Percentiles rank a stretch among this genome's conserved stretches.
These are phyloP conservation scores for Copidosoma aretas DNA, from an alignment of 2,888 invertebrate genomes.

Conservation along the genomic window DNA sequence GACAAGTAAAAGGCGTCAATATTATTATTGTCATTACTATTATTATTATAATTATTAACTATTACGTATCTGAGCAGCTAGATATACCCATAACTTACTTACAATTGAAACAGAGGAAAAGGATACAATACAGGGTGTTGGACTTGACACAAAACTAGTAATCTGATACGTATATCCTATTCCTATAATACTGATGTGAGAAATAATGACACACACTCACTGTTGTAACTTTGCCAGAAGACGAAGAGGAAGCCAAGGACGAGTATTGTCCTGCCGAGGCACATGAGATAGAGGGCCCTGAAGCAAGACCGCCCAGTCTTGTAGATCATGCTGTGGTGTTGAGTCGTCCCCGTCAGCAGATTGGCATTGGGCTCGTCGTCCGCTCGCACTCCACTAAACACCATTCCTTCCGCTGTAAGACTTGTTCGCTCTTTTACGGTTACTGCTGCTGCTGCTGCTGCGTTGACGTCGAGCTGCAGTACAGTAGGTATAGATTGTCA, in stretches of 20 bases:
- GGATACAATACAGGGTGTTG: too few relatives aligned
- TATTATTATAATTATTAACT: too few relatives aligned
- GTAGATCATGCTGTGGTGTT: conserved; percentile 28
- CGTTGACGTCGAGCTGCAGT: conserved; percentile 18
- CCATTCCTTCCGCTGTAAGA: neutral
- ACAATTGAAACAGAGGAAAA: too few relatives aligned
- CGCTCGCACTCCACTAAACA: neutral
- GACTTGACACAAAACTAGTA: too few relatives aligned
- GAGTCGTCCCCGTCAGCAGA: conserved; percentile 17
- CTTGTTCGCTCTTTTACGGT: too few relatives aligned
- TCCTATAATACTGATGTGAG: too few relatives aligned
- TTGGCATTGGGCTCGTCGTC: conserved; percentile 19
- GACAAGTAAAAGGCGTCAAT: too few relatives aligned
- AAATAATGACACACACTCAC: conserved; percentile 21
- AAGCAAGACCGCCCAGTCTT: conserved; percentile 36
- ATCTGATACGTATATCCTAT: too few relatives aligned
- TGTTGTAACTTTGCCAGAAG: conserved; percentile 39
- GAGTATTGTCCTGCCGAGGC: conserved; percentile 38
- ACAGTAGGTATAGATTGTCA: too few relatives aligned
- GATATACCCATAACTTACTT: too few relatives aligned
- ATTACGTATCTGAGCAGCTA: too few relatives aligned
- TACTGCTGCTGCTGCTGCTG: conserved; percentile 19
- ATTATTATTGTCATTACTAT: too few relatives aligned
- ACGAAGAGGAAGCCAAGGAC: conserved; percentile 40
- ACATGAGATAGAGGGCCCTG: conserved; percentile 35